phyloP scores from a whole-genome alignment of 2,888 invertebrate species.

The Agriopis aurantiaria region DNA sequence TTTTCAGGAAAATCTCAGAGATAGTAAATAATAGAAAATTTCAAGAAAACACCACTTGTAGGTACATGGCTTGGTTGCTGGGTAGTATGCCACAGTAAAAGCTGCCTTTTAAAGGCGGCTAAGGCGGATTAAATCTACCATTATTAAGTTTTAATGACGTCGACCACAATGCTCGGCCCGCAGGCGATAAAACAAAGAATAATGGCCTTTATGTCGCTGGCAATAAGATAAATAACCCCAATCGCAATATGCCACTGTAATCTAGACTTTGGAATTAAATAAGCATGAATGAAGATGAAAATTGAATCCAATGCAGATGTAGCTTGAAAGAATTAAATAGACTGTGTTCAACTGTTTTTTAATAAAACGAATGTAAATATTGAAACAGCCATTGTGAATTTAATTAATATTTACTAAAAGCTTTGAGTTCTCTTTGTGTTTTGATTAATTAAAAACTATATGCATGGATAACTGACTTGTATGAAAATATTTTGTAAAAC shows the following conservation, averaged over 20 bases:
- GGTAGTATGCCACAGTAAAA: slow-evolving; percentile 46
- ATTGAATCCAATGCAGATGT: slow-evolving; percentile 54
- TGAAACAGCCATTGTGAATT: slow-evolving; percentile 1
- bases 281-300: slow-evolving; percentile 63
- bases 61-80: background rate
- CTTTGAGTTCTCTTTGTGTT: background rate
- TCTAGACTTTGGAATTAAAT: slow-evolving; percentile 57
- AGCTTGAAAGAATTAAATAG: slow-evolving; percentile 45
- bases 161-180: slow-evolving; percentile 65
- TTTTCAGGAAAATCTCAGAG: no score
- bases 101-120: slow-evolving; percentile 45
- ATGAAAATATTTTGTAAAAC: no score
- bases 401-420: background rate
- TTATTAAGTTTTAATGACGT: slow-evolving; percentile 83
- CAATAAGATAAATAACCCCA: slow-evolving; percentile 75
- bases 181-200: slow-evolving; percentile 75
- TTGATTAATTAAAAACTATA: background rate
- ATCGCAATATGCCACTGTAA: slow-evolving; percentile 59
- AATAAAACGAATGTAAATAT: slow-evolving; percentile 15
- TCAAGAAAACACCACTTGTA: no score
- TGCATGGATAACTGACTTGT: no score
- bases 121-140: slow-evolving; percentile 70
- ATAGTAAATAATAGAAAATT: no score
- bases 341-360: slow-evolving; percentile 11
- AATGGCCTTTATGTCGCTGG: slow-evolving; percentile 69